Evolutionary conservation across 2,797 vertebrate species (phyloP).

Genomic region (Amniataba percoides): DNA sequence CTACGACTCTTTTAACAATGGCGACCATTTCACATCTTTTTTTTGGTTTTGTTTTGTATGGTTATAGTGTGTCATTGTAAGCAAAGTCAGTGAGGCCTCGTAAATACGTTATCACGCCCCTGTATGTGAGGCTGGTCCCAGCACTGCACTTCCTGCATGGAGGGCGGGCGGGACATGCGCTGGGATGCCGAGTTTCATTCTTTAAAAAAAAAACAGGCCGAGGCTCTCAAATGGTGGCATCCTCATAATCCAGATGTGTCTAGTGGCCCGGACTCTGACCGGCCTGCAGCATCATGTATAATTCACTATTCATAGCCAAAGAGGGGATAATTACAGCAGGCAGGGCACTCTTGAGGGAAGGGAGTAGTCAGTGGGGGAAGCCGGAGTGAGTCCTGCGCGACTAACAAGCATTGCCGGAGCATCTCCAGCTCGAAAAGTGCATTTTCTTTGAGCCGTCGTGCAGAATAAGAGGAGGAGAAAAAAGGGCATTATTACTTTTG

Average conservation of each 20-base stretch:
- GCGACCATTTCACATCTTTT: slow-evolving; percentile 32
- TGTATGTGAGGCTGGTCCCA: slow-evolving; percentile 44
- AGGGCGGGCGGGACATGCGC: slow-evolving; percentile 37
- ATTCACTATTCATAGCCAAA: slow-evolving; percentile 62
- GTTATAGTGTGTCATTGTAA: slow-evolving; percentile 37
- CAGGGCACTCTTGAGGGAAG: slow-evolving; percentile 29
- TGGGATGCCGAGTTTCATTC: slow-evolving; percentile 17
- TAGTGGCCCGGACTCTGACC: slow-evolving; percentile 36
- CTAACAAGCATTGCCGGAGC: slow-evolving; percentile 35
- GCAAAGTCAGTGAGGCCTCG: slow-evolving; percentile 25
- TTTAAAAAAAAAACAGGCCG: slow-evolving; percentile 35
- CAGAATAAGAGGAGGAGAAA: slow-evolving; percentile 7
- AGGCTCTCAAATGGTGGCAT: slow-evolving; percentile 41
- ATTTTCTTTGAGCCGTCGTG: slow-evolving; percentile 9
- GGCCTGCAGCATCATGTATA: slow-evolving; percentile 59
- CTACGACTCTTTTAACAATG: slow-evolving; percentile 11
- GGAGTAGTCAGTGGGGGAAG: slow-evolving; percentile 2
- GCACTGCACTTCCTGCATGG: slow-evolving; percentile 39
- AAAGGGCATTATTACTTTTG: slow-evolving; percentile 19
- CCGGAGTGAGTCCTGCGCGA: slow-evolving; percentile 3
- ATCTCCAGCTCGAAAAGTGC: slow-evolving; percentile 18
- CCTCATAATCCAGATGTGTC: slow-evolving; percentile 63
- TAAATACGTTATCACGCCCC: slow-evolving; percentile 44
- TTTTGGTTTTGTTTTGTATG: slow-evolving; percentile 33
- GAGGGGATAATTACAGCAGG: slow-evolving; percentile 49